These are phyloP conservation scores for Dipodomys merriami DNA, from an alignment of 2,113 vertebrate species.

Conservation along the genomic window DNA sequence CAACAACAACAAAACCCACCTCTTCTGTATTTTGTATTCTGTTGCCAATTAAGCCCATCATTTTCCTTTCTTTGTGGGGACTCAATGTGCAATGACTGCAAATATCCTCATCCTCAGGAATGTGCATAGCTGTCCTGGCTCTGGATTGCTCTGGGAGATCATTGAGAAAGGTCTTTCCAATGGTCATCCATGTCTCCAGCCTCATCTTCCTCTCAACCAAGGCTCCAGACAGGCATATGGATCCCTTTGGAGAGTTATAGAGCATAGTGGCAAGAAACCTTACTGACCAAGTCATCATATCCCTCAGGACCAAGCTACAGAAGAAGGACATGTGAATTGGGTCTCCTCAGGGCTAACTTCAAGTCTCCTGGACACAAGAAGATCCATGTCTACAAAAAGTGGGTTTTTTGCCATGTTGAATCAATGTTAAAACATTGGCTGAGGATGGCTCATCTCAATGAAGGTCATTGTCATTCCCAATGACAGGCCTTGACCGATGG, in stretches of 20 bases:
- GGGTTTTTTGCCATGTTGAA: slow-evolving; percentile 93
- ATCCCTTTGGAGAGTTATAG: slow-evolving; percentile 90
- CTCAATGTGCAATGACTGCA: slow-evolving; percentile 81
- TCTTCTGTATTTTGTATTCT: background rate
- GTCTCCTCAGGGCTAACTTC: slow-evolving; percentile 90
- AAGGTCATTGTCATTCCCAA: slow-evolving; percentile 90
- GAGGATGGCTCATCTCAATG: slow-evolving; percentile 88
- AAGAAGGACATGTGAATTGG: slow-evolving; percentile 91
- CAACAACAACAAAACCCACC: too few relatives aligned
- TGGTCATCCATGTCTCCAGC: background rate
- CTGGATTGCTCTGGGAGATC: background rate
- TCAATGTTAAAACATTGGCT: slow-evolving; percentile 89
- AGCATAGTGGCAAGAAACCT: slow-evolving; percentile 88
- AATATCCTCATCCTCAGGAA: slow-evolving; percentile 79
- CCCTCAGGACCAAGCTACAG: slow-evolving; percentile 88
- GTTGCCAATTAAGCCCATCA: slow-evolving; percentile 87
- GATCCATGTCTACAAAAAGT: slow-evolving; percentile 93
- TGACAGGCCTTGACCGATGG: slow-evolving; percentile 87
- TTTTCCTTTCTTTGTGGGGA: slow-evolving; percentile 68
- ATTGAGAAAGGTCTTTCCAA: background rate
- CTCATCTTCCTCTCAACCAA: slow-evolving; percentile 30
- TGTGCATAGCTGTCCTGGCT: slow-evolving; percentile 83
- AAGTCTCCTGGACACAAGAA: slow-evolving; percentile 92
- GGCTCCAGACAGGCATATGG: slow-evolving; percentile 92
- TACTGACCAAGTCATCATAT: slow-evolving; percentile 92